Conservation (phyloP, 1,140 invertebrate species). For the Zophobas morio region DNA sequence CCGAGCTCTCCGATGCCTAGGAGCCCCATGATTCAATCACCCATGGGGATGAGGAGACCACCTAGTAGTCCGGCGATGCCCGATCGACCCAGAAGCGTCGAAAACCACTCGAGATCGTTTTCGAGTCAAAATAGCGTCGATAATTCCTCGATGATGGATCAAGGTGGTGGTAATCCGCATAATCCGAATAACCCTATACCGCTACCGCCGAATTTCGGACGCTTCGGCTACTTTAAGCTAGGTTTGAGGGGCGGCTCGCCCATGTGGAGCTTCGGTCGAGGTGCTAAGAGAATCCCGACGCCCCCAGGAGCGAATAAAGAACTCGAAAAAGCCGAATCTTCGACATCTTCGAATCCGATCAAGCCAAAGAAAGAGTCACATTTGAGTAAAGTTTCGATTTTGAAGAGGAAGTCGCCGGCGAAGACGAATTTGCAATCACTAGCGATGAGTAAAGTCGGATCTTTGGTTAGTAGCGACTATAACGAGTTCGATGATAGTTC, state of each 20-base stretch:
- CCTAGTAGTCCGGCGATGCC: constrained; percentile 73
- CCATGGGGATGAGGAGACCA: constrained; percentile 71
- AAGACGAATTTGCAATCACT: constrained; percentile 70
- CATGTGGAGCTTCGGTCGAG: constrained; percentile 73
- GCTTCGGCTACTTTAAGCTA: constrained; percentile 73
- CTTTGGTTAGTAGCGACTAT: constrained; percentile 75
- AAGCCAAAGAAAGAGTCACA: constrained; percentile 69
- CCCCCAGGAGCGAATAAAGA: constrained; percentile 46
- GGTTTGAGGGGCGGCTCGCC: constrained; percentile 81
- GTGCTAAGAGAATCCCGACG: constrained; percentile 64
- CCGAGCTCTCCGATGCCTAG: constrained; percentile 72
- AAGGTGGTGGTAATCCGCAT: constrained; percentile 70
- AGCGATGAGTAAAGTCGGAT: constrained; percentile 71
- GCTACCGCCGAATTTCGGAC: constrained; percentile 68
- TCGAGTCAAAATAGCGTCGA: constrained; percentile 65
- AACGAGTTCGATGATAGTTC: constrained; percentile 78
- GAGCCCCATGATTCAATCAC: constrained; percentile 71
- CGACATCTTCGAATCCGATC: constrained; percentile 21
- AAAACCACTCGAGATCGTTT: constrained; percentile 70
- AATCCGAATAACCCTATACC: constrained; percentile 72
- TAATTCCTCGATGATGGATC: constrained; percentile 46
- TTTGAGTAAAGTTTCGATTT: constrained; percentile 72
- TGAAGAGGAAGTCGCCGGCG: constrained; percentile 71
- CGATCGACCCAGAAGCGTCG: constrained; percentile 73
- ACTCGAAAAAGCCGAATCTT: constrained; percentile 37